Conservation (phyloP, 2,797 vertebrate genomes). For the Sphenodon punctatus region DNA sequence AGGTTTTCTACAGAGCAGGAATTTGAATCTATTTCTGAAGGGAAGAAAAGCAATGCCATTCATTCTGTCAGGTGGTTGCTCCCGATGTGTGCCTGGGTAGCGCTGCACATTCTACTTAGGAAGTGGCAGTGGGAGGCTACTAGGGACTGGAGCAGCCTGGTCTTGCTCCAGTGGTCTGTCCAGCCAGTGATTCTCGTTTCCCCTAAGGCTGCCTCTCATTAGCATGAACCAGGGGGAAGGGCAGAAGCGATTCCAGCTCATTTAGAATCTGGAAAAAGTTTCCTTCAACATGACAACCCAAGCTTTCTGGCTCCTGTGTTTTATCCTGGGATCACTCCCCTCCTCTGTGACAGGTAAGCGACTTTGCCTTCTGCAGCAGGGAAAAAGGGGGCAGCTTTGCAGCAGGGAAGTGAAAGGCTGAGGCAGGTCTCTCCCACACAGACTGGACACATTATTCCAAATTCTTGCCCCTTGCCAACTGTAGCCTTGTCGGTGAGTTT, state of each 20-base stretch:
- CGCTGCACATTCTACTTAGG: background rate
- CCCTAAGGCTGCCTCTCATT: constrained; percentile 82
- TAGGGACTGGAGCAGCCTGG: constrained; percentile 67
- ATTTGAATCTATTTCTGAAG: no score
- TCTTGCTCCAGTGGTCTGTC: constrained; percentile 70
- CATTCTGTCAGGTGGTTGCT: rapidly evolving
- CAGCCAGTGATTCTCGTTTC: constrained; percentile 68
- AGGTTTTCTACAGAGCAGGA: rapidly evolving
- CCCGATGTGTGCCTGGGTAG: background rate
- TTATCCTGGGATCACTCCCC: constrained; percentile 54
- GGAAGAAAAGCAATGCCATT: rapidly evolving
- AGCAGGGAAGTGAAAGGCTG: background rate
- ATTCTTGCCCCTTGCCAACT: background rate
- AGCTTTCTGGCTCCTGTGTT: constrained; percentile 61
- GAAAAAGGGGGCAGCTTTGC: background rate
- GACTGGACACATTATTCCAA: background rate
- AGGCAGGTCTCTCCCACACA: background rate
- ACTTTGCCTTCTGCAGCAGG: background rate
- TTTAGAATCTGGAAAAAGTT: constrained; percentile 53
- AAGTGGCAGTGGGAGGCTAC: background rate
- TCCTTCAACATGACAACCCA: constrained; percentile 57
- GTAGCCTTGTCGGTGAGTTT: background rate
- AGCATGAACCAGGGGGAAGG: constrained; percentile 73
- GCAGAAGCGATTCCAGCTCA: constrained; percentile 56
- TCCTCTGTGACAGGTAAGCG: constrained; percentile 53